A percentile compares a stretch with the other conserved stretches of the same genome.
phyloP scores from a whole-genome alignment of 2,797 vertebrate genomes.

The Arnoldichthys spilopterus region DNA sequence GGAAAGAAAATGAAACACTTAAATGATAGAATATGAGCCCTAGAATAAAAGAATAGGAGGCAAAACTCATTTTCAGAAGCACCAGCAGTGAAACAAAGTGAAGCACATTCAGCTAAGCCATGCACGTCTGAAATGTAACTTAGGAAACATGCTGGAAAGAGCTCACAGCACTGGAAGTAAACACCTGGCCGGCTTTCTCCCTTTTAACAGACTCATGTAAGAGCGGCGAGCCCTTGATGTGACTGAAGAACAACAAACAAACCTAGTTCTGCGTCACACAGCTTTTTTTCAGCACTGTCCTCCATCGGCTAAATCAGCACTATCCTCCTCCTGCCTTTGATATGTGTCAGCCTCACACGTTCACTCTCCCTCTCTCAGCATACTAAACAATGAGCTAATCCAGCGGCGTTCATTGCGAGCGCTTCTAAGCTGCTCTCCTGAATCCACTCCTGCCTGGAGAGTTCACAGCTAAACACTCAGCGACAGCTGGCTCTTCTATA shows the following conservation, averaged over 20 bases:
- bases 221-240: background rate
- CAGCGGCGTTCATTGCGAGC: constrained; percentile 30
- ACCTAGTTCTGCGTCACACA: background rate
- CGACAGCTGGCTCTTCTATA: constrained; percentile 34
- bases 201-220: background rate
- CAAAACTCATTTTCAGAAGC: background rate
- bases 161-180: background rate
- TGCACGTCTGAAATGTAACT: background rate
- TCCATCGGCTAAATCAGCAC: constrained; percentile 23
- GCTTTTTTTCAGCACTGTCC: background rate
- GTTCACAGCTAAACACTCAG: constrained; percentile 33
- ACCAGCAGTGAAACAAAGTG: background rate
- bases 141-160: background rate
- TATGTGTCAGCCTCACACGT: constrained; percentile 18
- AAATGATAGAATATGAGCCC: too few species aligned
- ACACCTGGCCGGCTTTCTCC: background rate
- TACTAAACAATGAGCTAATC: constrained; percentile 45
- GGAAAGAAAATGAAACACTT: too few species aligned
- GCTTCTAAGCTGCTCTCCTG: constrained; percentile 41
- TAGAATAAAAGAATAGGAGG: too few species aligned
- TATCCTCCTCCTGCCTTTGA: constrained; percentile 31
- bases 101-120: background rate
- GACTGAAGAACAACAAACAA: constrained; percentile 21
- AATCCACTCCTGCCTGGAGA: constrained; percentile 50
- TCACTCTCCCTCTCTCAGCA: constrained; percentile 32